Evolutionary conservation across 2,797 vertebrate genomes (phyloP).

Genomic region (Bucorvus abyssinicus): DNA sequence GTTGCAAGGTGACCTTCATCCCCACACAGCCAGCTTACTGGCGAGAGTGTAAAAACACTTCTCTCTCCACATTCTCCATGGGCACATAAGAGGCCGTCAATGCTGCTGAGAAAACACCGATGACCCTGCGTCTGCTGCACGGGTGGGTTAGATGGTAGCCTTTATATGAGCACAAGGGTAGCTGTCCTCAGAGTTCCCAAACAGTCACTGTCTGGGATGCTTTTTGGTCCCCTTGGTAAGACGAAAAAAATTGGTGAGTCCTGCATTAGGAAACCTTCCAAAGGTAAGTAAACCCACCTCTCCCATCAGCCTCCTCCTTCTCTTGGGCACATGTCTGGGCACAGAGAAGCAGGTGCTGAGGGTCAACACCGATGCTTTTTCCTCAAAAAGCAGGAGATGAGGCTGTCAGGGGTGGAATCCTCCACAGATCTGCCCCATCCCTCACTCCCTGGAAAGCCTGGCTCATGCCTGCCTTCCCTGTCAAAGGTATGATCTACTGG

Average conservation of each 20-base stretch:
- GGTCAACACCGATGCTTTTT: neutral
- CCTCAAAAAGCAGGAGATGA: neutral
- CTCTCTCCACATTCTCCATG: neutral
- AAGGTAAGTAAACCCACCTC: neutral
- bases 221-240: neutral
- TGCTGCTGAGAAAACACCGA: neutral
- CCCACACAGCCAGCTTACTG: constrained; percentile 2
- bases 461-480: neutral
- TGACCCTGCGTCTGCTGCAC: neutral
- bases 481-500: constrained; percentile 24
- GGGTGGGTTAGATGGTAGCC: neutral
- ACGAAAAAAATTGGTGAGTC: neutral
- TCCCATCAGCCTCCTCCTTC: neutral
- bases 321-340: neutral
- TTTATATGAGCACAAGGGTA: neutral
- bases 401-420: neutral
- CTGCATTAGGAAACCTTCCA: neutral
- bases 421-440: neutral
- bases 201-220: neutral
- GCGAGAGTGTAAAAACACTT: constrained; percentile 28
- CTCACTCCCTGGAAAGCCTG: neutral
- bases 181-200: neutral
- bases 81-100: neutral
- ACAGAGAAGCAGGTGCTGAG: neutral
- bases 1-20: constrained; percentile 85